These are phyloP conservation scores for Atlantisia rogersi DNA, from an alignment of 2,113 vertebrate species.

Conservation along the genomic window DNA sequence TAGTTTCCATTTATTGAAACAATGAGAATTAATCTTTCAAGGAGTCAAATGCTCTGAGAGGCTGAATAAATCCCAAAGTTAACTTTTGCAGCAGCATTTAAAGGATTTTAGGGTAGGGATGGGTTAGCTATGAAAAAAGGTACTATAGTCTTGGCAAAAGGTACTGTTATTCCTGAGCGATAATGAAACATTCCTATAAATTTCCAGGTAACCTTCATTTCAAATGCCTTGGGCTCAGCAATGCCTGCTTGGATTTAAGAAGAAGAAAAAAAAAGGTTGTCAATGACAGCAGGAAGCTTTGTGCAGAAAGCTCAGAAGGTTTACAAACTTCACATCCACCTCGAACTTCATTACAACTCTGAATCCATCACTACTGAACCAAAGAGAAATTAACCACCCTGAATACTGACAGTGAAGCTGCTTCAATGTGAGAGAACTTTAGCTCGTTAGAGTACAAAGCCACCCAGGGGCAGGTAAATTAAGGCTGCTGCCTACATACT, in stretches of 20 bases:
- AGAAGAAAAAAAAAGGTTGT: background rate
- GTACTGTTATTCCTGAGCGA: background rate
- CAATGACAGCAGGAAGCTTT: background rate
- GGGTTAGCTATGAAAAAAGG: background rate
- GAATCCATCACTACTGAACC: background rate
- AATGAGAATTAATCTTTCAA: background rate
- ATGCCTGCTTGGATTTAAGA: background rate
- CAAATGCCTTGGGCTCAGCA: background rate
- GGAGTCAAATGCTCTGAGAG: background rate
- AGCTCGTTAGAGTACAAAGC: background rate
- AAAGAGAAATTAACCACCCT: background rate
- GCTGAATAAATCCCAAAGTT: background rate
- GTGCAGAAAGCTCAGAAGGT: background rate
- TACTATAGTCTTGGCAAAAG: background rate
- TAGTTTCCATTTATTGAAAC: background rate
- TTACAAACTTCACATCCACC: background rate
- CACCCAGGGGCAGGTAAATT: too few species aligned
- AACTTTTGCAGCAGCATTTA: background rate
- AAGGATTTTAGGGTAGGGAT: background rate
- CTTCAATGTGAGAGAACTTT: background rate
- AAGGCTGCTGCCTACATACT: fast-evolving
- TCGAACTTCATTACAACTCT: background rate
- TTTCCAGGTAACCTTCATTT: background rate
- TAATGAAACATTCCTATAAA: background rate
- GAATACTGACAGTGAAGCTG: background rate